Evolutionary conservation across 37 sponge, comb jelly and placozoan genomes (phyloP).

Genomic region (Haliclona indistincta): DNA sequence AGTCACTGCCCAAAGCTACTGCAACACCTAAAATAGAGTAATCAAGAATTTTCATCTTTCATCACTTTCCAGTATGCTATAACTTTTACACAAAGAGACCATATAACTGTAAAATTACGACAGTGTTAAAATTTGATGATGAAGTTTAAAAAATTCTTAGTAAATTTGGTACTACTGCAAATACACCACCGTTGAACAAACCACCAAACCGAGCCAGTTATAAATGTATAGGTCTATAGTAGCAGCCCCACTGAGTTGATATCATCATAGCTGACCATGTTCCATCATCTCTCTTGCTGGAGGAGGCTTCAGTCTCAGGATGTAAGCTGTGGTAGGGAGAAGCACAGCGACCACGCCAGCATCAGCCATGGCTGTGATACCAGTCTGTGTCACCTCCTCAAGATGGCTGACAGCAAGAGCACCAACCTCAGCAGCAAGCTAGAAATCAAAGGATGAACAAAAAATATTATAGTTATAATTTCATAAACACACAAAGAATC

Average conservation of each 20-base stretch:
- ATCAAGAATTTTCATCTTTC: too few relatives aligned
- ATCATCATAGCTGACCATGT: slow-evolving; percentile 44
- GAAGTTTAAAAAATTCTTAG: background rate
- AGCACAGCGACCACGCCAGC: slow-evolving; percentile 76
- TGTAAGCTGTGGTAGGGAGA: slow-evolving; percentile 99
- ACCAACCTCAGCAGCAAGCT: slow-evolving; percentile 86
- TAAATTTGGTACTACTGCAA: too few relatives aligned
- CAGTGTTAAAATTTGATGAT: too few relatives aligned
- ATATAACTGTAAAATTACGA: background rate
- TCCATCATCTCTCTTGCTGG: slow-evolving; percentile 93
- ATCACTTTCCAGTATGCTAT: background rate
- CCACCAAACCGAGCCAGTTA: too few relatives aligned
- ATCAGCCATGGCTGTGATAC: slow-evolving; percentile 79
- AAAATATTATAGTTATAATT: too few relatives aligned
- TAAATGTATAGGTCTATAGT: too few relatives aligned
- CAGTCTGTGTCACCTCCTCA: slow-evolving; percentile 78
- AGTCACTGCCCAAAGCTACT: slow-evolving; percentile 96
- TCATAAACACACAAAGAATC: too few relatives aligned
- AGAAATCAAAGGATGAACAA: background rate
- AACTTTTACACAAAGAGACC: too few relatives aligned
- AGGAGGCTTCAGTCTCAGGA: slow-evolving; percentile 86
- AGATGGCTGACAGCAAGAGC: slow-evolving; percentile 93
- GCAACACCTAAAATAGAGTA: slow-evolving; percentile 89
- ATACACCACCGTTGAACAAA: too few relatives aligned
- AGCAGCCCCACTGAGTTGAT: background rate